Evolutionary conservation across 2,113 vertebrate genomes (phyloP).

Genomic region (Bubo scandiacus): DNA sequence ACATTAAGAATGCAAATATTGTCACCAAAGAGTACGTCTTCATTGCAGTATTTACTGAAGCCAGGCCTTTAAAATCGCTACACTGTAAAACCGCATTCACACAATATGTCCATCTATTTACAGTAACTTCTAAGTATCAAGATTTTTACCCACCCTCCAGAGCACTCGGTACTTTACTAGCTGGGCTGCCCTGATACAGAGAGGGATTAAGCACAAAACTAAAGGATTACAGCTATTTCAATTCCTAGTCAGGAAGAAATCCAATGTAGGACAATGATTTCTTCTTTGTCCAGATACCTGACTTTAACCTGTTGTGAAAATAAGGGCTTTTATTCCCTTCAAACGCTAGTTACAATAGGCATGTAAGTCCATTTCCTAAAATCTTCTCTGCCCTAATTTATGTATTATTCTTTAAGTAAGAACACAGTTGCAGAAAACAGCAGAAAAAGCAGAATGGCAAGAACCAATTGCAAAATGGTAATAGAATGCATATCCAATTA

Average conservation of each 20-base stretch:
- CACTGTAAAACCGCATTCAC: background rate
- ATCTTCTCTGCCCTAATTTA: background rate
- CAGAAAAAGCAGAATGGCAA: background rate
- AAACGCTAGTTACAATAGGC: background rate
- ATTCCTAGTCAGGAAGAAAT: background rate
- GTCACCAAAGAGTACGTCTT: background rate
- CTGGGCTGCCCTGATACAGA: background rate
- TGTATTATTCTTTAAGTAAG: background rate
- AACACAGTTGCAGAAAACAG: background rate
- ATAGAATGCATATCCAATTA: background rate
- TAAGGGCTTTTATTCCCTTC: background rate
- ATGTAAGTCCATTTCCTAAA: background rate
- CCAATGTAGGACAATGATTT: background rate
- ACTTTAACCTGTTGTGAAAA: background rate
- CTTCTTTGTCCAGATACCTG: background rate
- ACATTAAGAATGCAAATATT: background rate
- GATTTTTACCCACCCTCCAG: background rate
- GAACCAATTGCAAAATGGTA: background rate
- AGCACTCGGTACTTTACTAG: background rate
- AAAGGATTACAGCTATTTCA: background rate
- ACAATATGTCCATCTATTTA: background rate
- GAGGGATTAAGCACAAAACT: background rate
- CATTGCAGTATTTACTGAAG: background rate
- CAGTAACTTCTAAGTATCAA: background rate
- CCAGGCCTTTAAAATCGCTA: background rate